A percentile compares a stretch with the other conserved stretches of the same genome.
phyloP scores from a whole-genome alignment of 2,888 invertebrate species.

The Apodemia duryi region DNA sequence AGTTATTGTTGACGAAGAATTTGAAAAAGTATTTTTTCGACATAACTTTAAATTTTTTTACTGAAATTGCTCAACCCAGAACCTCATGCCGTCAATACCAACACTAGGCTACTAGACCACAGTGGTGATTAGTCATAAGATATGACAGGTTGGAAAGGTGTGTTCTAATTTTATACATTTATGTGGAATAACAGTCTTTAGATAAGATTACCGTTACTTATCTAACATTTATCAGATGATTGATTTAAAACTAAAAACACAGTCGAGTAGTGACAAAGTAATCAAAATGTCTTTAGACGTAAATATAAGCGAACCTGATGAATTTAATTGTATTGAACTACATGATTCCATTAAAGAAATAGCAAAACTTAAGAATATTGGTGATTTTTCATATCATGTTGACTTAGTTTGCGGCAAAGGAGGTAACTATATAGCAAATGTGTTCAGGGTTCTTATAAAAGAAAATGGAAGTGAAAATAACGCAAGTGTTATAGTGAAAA shows the following conservation, averaged over 20 bases:
- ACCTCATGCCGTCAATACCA: no score
- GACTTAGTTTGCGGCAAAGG: slow-evolving; percentile 57
- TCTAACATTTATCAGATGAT: slow-evolving; percentile 25
- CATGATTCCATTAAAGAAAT: slow-evolving; percentile 52
- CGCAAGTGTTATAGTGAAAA: slow-evolving; percentile 58
- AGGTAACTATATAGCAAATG: slow-evolving; percentile 58
- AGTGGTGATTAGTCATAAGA: no score
- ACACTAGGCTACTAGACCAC: no score
- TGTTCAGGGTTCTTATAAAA: slow-evolving; percentile 56
- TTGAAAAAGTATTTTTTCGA: no score
- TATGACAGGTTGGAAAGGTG: neutral
- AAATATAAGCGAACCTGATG: slow-evolving; percentile 67
- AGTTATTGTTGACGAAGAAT: no score
- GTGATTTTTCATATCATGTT: slow-evolving; percentile 57
- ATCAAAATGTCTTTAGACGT: slow-evolving; percentile 65
- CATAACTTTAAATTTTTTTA: no score
- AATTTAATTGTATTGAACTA: slow-evolving; percentile 58
- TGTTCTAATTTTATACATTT: neutral
- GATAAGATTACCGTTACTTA: slow-evolving; percentile 17
- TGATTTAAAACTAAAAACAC: slow-evolving; percentile 15
- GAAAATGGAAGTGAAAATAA: slow-evolving; percentile 41
- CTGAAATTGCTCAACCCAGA: no score
- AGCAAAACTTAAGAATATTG: slow-evolving; percentile 44
- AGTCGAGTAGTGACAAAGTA: neutral
- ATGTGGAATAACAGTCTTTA: neutral